phyloP scores from a whole-genome alignment of 2,888 invertebrate genomes.

The Yponomeuta malinellus region DNA sequence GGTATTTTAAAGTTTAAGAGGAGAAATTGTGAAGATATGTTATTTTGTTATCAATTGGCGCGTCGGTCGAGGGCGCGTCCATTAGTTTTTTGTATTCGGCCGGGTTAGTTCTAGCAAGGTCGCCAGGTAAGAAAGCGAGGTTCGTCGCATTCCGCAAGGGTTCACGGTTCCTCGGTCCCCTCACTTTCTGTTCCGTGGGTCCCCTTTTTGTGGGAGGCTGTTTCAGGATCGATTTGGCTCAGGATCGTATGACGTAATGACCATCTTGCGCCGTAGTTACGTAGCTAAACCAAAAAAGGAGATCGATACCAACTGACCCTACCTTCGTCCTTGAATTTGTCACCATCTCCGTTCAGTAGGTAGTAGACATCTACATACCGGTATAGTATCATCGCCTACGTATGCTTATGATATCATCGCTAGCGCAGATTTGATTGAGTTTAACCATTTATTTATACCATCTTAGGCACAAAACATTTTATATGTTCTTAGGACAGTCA shows the following conservation, averaged over 20 bases:
- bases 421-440: neutral
- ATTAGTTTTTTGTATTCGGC: neutral
- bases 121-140: constrained; percentile 12
- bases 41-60: neutral
- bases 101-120: neutral
- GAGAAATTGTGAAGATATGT: too few species aligned
- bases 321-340: constrained; percentile 4
- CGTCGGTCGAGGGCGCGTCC: neutral
- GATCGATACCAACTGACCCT: neutral
- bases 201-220: neutral
- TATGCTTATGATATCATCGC: constrained; percentile 6
- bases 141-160: neutral
- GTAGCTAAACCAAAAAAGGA: neutral
- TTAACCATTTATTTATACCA: neutral
- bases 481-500: too few species aligned
- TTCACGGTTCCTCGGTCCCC: neutral
- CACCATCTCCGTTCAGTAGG: constrained; percentile 2
- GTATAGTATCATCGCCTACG: constrained; percentile 4
- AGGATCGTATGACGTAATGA: neutral
- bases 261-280: neutral
- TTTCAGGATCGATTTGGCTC: neutral
- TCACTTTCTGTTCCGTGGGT: too few species aligned
- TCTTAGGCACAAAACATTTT: too few species aligned
- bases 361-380: neutral
- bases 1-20: too few species aligned